phyloP scores from a whole-genome alignment of 1,140 invertebrate species.

The Cydia splendana region DNA sequence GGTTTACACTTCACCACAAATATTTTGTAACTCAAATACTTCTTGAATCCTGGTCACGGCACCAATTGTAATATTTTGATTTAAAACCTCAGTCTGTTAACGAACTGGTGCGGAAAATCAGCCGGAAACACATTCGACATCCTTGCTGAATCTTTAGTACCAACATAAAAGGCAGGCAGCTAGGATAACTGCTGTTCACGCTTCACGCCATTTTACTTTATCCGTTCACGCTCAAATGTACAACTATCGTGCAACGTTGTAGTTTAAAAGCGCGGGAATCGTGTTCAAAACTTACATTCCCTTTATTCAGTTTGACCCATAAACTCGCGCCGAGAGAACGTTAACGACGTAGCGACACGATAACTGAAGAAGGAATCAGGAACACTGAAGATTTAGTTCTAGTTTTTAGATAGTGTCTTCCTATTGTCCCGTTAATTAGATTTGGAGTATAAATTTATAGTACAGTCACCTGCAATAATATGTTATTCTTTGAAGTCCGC shows the following conservation, averaged over 20 bases:
- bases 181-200: neutral
- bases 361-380: slow-evolving; percentile 1
- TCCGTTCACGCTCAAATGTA: slow-evolving; percentile 11
- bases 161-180: neutral
- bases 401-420: neutral
- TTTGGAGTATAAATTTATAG: too few species aligned
- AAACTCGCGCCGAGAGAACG: slow-evolving; percentile 1
- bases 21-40: too few species aligned
- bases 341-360: slow-evolving; percentile 11
- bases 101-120: too few species aligned
- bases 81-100: too few species aligned
- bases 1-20: too few species aligned
- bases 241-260: slow-evolving; percentile 11
- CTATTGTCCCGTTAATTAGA: neutral
- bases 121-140: too few species aligned
- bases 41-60: neutral
- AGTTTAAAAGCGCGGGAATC: neutral
- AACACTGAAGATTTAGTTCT: neutral
- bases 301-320: slow-evolving; percentile 13
- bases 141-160: neutral
- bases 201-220: slow-evolving; percentile 11
- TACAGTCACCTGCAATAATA: too few species aligned
- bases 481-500: too few species aligned
- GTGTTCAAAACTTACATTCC: slow-evolving; percentile 12
- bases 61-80: neutral